A percentile compares a stretch with the other conserved stretches of the same genome.
Evolutionary conservation across 1,140 invertebrate genomes (phyloP).

Genomic region (Drosophila sproati): DNA sequence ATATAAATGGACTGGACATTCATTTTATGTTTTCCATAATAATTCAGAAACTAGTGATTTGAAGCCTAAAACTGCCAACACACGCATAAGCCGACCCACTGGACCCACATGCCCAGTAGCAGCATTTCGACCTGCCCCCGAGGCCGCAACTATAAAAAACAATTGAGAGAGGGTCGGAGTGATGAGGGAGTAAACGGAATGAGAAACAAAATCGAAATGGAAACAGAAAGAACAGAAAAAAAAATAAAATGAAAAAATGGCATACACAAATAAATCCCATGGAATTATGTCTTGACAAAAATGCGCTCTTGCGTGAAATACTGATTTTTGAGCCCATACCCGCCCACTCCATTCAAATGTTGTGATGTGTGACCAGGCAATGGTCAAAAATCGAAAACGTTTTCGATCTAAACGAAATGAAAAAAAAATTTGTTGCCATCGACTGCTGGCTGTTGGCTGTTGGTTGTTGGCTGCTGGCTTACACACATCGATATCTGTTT

Average conservation of each 20-base stretch:
- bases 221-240: neutral
- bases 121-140: conserved; percentile 5
- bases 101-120: conserved; percentile 32
- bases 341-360: conserved; percentile 10
- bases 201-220: conserved; percentile 48
- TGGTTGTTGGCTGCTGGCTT: conserved; percentile 23
- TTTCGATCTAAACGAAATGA: conserved; percentile 63
- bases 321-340: conserved; percentile 70
- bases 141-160: conserved; percentile 68
- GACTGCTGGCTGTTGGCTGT: neutral
- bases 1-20: conserved; percentile 79
- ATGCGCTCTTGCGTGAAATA: conserved; percentile 80
- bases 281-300: conserved; percentile 82
- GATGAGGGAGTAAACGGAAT: conserved; percentile 5
- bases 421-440: conserved; percentile 63
- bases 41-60: conserved; percentile 81
- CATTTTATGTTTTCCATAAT: conserved; percentile 81
- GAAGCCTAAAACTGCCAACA: conserved; percentile 70
- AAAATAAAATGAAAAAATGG: conserved; percentile 49
- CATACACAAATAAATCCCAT: conserved; percentile 81
- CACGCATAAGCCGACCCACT: conserved; percentile 62
- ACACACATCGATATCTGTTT: conserved; percentile 43
- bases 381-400: conserved; percentile 79
- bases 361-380: conserved; percentile 57
- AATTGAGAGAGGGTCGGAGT: conserved; percentile 9